A percentile compares a stretch with the other conserved stretches of the same genome.
Conservation (phyloP, 2,888 invertebrate genomes). For the Antitype chi region DNA sequence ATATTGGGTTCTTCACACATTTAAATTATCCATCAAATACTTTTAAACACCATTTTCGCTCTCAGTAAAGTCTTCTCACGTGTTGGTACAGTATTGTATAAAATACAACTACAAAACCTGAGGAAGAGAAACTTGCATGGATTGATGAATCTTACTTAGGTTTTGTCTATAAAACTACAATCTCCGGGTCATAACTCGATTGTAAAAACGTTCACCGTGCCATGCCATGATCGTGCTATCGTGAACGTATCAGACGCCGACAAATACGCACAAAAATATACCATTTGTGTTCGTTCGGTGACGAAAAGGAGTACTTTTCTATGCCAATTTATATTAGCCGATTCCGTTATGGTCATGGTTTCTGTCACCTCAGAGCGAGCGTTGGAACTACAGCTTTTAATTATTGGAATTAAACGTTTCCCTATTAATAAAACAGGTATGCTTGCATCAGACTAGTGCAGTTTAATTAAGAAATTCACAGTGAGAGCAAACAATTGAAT, state of each 20-base stretch:
- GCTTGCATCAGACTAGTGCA: neutral
- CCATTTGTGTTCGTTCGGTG: neutral
- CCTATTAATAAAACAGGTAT: neutral
- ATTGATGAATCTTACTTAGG: neutral
- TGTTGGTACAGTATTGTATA: neutral
- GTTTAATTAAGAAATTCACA: constrained; percentile 3
- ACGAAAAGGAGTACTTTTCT: neutral
- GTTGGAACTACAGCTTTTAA: neutral
- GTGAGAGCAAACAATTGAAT: neutral
- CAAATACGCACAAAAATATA: neutral
- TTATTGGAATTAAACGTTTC: neutral
- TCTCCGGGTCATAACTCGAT: neutral
- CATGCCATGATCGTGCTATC: neutral
- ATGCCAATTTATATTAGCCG: neutral
- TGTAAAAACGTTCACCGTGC: neutral
- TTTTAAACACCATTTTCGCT: neutral
- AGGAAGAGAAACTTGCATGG: neutral
- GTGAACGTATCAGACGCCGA: neutral
- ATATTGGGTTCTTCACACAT: neutral
- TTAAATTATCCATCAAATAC: neutral
- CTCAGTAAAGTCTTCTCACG: neutral
- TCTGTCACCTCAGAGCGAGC: neutral
- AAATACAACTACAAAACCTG: neutral
- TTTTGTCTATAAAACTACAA: neutral
- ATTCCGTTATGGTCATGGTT: neutral